phyloP scores from a whole-genome alignment of 2,888 invertebrate genomes.

The Phortica okadai region DNA sequence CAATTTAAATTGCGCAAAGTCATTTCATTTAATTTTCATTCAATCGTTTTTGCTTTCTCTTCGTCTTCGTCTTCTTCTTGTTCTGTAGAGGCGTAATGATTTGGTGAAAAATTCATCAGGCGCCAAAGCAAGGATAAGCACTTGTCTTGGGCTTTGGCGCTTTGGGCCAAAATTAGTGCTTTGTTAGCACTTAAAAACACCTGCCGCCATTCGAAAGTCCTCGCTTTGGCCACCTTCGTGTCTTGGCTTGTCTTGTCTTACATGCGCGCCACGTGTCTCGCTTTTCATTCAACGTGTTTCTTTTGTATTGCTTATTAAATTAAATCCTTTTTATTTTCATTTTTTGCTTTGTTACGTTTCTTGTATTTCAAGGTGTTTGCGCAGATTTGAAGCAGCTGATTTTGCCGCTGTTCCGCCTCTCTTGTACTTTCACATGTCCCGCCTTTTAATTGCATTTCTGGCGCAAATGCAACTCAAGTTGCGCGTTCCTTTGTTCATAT shows the following conservation, averaged over 20 bases:
- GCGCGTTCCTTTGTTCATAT: conserved; percentile 39
- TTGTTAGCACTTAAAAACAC: conserved; percentile 5
- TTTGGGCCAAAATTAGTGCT: conserved; percentile 8
- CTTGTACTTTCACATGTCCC: conserved; percentile 1
- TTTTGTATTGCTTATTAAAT: conserved; percentile 17
- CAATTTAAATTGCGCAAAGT: conserved; percentile 39
- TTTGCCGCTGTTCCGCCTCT: not conserved
- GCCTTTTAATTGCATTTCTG: conserved; percentile 64
- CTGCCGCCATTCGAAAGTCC: conserved; percentile 42
- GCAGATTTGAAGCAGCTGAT: not conserved
- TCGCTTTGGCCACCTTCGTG: not conserved
- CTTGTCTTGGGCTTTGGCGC: conserved; percentile 35
- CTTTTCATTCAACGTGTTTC: not conserved
- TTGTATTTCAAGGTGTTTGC: conserved; percentile 2
- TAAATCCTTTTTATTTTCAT: not conserved
- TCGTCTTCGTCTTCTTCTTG: not conserved
- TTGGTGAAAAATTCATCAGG: not conserved
- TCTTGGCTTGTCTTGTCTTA: conserved; percentile 28
- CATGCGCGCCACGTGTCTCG: conserved; percentile 47
- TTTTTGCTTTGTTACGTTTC: not conserved
- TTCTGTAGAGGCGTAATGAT: conserved; percentile 8
- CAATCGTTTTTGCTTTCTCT: conserved; percentile 42
- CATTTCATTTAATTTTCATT: conserved; percentile 41
- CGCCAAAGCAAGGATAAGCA: not conserved
- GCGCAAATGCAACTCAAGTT: conserved; percentile 64